These are phyloP conservation scores for Tortricodes alternella DNA, from an alignment of 2,888 invertebrate genomes.

Conservation along the genomic window DNA sequence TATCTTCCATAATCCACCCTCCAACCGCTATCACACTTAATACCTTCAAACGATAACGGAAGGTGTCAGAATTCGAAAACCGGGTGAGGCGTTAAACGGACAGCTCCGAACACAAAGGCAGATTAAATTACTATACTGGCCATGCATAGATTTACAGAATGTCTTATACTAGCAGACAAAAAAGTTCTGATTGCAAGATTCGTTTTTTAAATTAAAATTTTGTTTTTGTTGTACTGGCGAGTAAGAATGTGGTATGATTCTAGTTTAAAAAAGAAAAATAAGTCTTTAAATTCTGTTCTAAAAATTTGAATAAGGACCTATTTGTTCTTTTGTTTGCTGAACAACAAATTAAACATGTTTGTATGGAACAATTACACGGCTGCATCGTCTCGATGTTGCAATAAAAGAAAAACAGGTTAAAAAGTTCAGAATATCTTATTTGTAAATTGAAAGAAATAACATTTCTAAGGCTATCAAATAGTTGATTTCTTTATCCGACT, in stretches of 20 bases:
- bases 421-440: no score
- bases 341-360: no score
- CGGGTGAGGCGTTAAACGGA: constrained; percentile 39
- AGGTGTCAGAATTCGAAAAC: constrained; percentile 38
- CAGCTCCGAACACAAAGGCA: constrained; percentile 44
- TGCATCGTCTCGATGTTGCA: no score
- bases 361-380: no score
- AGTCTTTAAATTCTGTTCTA: neutral
- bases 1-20: constrained; percentile 22
- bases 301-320: neutral
- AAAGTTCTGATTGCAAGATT: constrained; percentile 3
- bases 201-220: constrained; percentile 9
- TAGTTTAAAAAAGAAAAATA: no score
- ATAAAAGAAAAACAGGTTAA: no score
- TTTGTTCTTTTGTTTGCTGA: neutral
- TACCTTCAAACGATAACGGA: constrained; percentile 27
- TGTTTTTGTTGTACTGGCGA: constrained; percentile 2
- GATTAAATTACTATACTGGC: constrained; percentile 48
- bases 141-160: constrained; percentile 17
- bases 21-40: constrained; percentile 21
- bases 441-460: constrained; percentile 9
- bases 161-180: constrained; percentile 15
- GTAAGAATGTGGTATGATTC: neutral
- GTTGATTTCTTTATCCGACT: constrained; percentile 37
- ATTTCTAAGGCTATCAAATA: constrained; percentile 19